Percentiles rank a stretch among this genome's conserved stretches.
Evolutionary conservation across 2,888 invertebrate species (phyloP).

Genomic region (Lysandra coridon): DNA sequence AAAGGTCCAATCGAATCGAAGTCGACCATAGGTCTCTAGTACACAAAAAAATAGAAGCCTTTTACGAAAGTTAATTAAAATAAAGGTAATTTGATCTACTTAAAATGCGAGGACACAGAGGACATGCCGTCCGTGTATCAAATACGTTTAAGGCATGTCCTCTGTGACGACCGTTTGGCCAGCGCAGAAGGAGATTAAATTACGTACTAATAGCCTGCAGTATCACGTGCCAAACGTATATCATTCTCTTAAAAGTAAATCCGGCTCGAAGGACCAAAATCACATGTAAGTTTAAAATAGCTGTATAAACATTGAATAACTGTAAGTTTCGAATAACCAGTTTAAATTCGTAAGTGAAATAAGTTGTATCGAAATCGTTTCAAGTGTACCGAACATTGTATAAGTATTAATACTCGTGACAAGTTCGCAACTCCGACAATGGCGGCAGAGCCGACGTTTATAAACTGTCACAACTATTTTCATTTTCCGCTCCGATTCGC

Average conservation of each 20-base stretch:
- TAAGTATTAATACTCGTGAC: slow-evolving; percentile 21
- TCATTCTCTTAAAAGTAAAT: neutral
- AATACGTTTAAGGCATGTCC: too few species aligned
- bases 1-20: too few species aligned
- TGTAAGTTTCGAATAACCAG: neutral
- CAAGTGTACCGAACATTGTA: slow-evolving; percentile 6
- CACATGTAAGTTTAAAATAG: neutral
- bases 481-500: slow-evolving; percentile 45
- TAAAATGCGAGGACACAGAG: too few species aligned
- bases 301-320: neutral
- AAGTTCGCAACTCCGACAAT: slow-evolving; percentile 33
- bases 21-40: too few species aligned
- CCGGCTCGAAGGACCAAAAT: neutral
- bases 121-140: too few species aligned
- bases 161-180: too few species aligned
- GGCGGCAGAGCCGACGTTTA: slow-evolving; percentile 33
- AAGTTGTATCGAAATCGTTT: slow-evolving; percentile 10
- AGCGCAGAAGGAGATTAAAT: too few species aligned
- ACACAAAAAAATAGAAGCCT: too few species aligned
- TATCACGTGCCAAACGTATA: too few species aligned
- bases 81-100: too few species aligned
- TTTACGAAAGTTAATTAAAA: too few species aligned
- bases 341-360: neutral
- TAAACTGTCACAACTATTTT: slow-evolving; percentile 42
- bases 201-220: too few species aligned